These are phyloP conservation scores for Nomada flava DNA, from an alignment of 2,888 invertebrate species.

Conservation along the genomic window DNA sequence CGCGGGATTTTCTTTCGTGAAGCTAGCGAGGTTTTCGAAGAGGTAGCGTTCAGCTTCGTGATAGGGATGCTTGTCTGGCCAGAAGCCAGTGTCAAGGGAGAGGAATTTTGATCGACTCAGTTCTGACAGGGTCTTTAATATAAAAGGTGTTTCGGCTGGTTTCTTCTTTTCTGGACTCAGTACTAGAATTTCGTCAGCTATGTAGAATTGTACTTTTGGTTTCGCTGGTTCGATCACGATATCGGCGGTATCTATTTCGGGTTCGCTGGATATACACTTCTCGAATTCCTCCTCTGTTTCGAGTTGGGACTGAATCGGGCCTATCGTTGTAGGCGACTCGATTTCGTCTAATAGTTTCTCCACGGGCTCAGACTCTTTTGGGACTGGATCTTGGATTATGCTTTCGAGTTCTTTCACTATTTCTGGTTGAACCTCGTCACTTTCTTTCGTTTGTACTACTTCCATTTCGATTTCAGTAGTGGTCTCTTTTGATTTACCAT, in stretches of 20 bases:
- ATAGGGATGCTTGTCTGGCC: slow-evolving; percentile 87
- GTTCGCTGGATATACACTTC: slow-evolving; percentile 38
- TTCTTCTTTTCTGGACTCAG: slow-evolving; percentile 74
- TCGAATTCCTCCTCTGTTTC: slow-evolving; percentile 50
- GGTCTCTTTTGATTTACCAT: background rate
- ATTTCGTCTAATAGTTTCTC: slow-evolving; percentile 14
- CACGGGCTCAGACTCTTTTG: background rate
- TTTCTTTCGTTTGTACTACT: background rate
- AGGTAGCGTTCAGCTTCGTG: slow-evolving; percentile 89
- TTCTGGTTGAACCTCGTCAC: slow-evolving; percentile 9
- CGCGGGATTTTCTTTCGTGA: slow-evolving; percentile 55
- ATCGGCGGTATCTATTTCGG: slow-evolving; percentile 44
- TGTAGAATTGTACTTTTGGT: slow-evolving; percentile 81
- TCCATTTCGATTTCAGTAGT: background rate
- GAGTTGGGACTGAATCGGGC: slow-evolving; percentile 29
- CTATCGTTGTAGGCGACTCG: slow-evolving; percentile 26
- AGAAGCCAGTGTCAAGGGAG: slow-evolving; percentile 85
- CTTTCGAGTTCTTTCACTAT: slow-evolving; percentile 18
- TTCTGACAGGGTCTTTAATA: slow-evolving; percentile 42
- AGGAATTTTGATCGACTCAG: slow-evolving; percentile 74
- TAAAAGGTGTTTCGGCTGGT: slow-evolving; percentile 32
- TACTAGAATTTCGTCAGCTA: slow-evolving; percentile 79
- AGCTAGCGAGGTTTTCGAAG: slow-evolving; percentile 85
- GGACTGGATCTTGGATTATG: background rate
- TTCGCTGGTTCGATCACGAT: slow-evolving; percentile 55